These are phyloP conservation scores for Malaclemys terrapin DNA, from an alignment of 2,113 vertebrate species.

Conservation along the genomic window DNA sequence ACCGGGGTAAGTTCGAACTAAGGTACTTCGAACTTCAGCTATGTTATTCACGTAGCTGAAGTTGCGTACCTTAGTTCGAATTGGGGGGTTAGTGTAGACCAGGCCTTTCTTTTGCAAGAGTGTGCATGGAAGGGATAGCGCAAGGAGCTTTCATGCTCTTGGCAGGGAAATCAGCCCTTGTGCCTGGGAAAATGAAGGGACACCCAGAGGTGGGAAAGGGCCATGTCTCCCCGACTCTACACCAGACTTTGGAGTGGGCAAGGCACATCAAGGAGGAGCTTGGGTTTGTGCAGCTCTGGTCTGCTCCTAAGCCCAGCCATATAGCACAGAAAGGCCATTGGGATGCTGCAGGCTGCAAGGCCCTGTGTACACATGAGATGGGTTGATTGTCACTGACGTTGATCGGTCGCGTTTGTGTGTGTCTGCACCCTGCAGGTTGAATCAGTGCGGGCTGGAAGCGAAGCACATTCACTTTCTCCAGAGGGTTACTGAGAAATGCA, in stretches of 20 bases:
- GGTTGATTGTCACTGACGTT: background rate
- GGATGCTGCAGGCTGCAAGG: background rate
- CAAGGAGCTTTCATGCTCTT: background rate
- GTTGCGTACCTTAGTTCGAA: no score
- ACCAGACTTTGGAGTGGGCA: background rate
- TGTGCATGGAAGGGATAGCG: background rate
- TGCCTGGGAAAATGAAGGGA: background rate
- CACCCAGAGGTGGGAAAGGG: background rate
- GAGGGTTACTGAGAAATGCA: slow-evolving; percentile 66
- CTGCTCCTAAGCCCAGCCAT: background rate
- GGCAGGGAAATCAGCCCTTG: background rate
- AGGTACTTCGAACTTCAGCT: no score
- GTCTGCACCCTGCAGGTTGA: slow-evolving; percentile 72
- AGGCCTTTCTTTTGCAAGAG: background rate
- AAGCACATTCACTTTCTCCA: slow-evolving; percentile 31
- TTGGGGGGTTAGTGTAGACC: no score
- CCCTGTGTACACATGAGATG: background rate
- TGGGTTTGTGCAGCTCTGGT: background rate
- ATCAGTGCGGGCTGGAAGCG: slow-evolving; percentile 65
- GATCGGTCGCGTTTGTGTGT: background rate
- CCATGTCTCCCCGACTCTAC: background rate
- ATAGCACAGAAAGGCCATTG: background rate
- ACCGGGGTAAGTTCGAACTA: no score
- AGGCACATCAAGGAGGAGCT: background rate
- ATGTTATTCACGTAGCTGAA: no score